Percentiles rank a stretch among this genome's conserved stretches.
phyloP scores from a whole-genome alignment of 1,140 invertebrate genomes.

The Neuroterus valhalla region DNA sequence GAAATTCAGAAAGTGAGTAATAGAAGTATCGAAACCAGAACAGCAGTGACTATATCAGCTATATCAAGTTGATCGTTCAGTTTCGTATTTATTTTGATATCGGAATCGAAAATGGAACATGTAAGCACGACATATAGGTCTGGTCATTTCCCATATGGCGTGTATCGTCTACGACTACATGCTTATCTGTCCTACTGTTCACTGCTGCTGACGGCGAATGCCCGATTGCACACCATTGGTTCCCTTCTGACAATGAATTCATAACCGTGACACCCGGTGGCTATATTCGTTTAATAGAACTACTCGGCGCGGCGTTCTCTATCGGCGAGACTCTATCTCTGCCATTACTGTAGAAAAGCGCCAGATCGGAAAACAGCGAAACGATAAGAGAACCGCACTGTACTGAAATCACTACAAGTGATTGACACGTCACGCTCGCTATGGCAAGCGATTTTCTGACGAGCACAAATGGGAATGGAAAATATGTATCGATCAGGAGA shows the following conservation, averaged over 20 bases:
- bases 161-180: constrained; percentile 34
- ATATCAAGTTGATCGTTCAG: not conserved
- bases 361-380: constrained; percentile 17
- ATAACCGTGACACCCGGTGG: constrained; percentile 29
- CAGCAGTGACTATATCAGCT: constrained; percentile 32
- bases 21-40: too few species aligned
- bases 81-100: constrained; percentile 47
- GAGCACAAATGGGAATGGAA: not conserved
- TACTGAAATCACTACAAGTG: constrained; percentile 5
- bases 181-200: constrained; percentile 14
- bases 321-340: constrained; percentile 2
- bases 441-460: constrained; percentile 8
- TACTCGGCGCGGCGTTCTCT: not conserved
- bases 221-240: constrained; percentile 50
- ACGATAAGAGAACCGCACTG: not conserved
- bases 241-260: constrained; percentile 47
- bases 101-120: not conserved
- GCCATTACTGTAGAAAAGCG: constrained; percentile 3
- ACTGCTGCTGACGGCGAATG: constrained; percentile 32
- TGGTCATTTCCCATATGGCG: constrained; percentile 12
- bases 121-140: constrained; percentile 2
- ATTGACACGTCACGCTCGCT: not conserved
- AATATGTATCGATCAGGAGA: constrained; percentile 7
- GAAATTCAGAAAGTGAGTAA: too few species aligned
- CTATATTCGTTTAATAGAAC: constrained; percentile 21